Evolutionary conservation across 2,797 vertebrate genomes (phyloP).

Genomic region (Labeo calbasu): DNA sequence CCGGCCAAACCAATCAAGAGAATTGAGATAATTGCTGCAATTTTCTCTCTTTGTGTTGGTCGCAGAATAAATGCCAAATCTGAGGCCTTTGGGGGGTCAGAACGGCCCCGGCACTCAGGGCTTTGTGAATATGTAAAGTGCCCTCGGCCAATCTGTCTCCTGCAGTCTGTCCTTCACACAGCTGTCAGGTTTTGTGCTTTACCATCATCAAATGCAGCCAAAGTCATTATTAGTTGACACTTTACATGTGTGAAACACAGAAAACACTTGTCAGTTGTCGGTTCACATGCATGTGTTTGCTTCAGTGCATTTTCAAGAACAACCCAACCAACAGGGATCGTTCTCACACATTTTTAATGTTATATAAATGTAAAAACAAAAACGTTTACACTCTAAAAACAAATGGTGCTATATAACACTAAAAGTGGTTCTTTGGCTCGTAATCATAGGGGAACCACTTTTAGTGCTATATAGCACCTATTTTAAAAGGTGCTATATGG

Average conservation of each 20-base stretch:
- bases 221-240: background rate
- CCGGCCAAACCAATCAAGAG: constrained; percentile 53
- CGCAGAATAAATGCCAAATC: constrained; percentile 44
- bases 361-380: background rate
- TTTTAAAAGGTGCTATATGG: too few species aligned
- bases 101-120: background rate
- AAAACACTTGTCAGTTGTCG: background rate
- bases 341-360: background rate
- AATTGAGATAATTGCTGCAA: constrained; percentile 64
- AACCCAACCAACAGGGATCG: background rate
- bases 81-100: constrained; percentile 49
- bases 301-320: background rate
- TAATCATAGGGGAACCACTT: too few species aligned
- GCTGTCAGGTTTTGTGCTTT: background rate
- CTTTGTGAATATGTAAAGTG: constrained; percentile 17
- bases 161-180: constrained; percentile 1
- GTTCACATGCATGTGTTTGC: background rate
- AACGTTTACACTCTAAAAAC: background rate
- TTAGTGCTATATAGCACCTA: too few species aligned
- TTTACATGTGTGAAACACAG: background rate
- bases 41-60: constrained; percentile 58
- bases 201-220: background rate
- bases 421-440: too few species aligned
- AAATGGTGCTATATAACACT: too few species aligned
- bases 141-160: background rate